Evolutionary conservation across 2,888 invertebrate genomes (phyloP).

Genomic region (Bhutanitis thaidina): DNA sequence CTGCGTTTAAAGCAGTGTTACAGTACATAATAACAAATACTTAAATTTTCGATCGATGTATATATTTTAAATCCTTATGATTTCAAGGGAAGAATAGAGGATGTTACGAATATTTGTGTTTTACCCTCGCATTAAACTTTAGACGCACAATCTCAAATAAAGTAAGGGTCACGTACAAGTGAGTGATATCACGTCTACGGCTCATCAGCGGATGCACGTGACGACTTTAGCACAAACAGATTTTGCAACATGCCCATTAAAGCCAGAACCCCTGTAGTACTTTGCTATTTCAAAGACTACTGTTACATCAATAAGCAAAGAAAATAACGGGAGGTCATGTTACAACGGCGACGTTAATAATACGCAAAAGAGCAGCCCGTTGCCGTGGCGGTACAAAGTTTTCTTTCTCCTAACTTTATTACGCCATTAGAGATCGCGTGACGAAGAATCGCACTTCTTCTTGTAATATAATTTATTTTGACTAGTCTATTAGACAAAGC

Average conservation of each 20-base stretch:
- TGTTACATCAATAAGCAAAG: constrained; percentile 35
- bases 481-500: constrained; percentile 52
- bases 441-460: constrained; percentile 61
- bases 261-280: constrained; percentile 39
- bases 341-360: constrained; percentile 62
- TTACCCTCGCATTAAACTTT: constrained; percentile 39
- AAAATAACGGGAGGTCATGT: constrained; percentile 37
- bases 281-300: constrained; percentile 28
- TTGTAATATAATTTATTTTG: constrained; percentile 62
- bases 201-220: constrained; percentile 78
- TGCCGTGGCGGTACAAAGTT: constrained; percentile 54
- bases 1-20: constrained; percentile 22
- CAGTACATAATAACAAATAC: constrained; percentile 25
- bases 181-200: constrained; percentile 78
- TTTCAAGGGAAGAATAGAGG: neutral
- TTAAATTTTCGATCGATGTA: neutral
- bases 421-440: constrained; percentile 74
- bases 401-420: constrained; percentile 75
- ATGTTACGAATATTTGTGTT: constrained; percentile 23
- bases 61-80: neutral
- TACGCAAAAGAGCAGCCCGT: constrained; percentile 69
- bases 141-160: constrained; percentile 59
- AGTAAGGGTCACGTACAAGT: constrained; percentile 71
- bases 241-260: constrained; percentile 64
- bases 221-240: constrained; percentile 78